Evolutionary conservation across 2,113 vertebrate genomes (phyloP), one percentile per base, ranked within the genome.

Genomic region (Chelonoidis abingdonii): DNA sequence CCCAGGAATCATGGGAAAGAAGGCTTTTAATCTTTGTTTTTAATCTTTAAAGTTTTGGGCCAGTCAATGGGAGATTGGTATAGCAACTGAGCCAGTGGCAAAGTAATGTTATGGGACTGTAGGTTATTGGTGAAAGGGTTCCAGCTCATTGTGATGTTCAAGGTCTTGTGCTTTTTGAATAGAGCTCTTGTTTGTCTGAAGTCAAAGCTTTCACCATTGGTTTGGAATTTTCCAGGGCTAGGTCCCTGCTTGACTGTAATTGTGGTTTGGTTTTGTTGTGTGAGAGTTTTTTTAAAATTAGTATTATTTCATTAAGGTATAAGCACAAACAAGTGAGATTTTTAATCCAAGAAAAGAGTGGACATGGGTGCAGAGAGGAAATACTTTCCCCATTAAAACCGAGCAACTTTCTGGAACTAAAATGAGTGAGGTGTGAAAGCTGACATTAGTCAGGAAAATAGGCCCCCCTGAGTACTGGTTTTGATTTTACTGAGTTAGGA

Each of bases 111-210:
- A 25, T 14, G 5, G 14, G 44, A 21, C 27, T 31, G 11, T 47
- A 29, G 25, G 52, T 10, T 65, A 79, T 38, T 50, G 47, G n/a
- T 38, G 89, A 53, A n/a, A 2, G 0, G 2, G 13, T 31, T 47
- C 11, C 19, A 1, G 49, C 76, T 83, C 53, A 5, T 79, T 50
- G 9, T 3, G 6, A 1, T 4, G 13, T 0, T 0, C 0, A 25
- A 35, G 75, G 38, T 52, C 38, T 2, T 3, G 12, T 25, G 12
- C 1, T 54, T n/a, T 25, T 1, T 1, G 8, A 78, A 10, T 27
- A 72, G 19, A 38, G 17, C 9, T 72, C n/a, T 4, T 72, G 0
- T n/a, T 75, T 81, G 27, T 41, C 6, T 85, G 72, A 75, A 90
- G 22, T 57, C 17, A 83, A 41, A 0, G 0, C 1, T 69, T 92